phyloP scores from a whole-genome alignment of 2,888 invertebrate species.

The Oithona nana region DNA sequence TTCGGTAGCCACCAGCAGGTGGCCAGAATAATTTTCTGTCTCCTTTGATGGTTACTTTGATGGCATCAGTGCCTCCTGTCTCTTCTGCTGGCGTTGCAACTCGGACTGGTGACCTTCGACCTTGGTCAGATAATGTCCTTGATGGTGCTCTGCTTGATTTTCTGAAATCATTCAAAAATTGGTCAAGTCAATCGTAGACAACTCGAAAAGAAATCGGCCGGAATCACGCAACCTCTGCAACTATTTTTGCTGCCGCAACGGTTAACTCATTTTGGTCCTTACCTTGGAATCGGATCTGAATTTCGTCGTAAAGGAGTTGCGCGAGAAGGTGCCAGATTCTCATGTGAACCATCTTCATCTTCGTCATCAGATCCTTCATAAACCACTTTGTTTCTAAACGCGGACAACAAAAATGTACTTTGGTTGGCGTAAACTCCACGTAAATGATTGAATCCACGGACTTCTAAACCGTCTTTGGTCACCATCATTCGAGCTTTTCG shows the following conservation, averaged over 20 bases:
- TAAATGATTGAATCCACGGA: slow-evolving; percentile 78
- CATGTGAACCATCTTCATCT: background rate
- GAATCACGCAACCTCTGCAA: too few relatives aligned
- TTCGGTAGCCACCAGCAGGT: slow-evolving; percentile 60
- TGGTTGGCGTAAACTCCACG: slow-evolving; percentile 78
- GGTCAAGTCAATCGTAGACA: too few relatives aligned
- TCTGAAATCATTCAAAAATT: too few relatives aligned
- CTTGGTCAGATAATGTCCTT: background rate
- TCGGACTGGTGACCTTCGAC: too few relatives aligned
- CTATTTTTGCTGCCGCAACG: too few relatives aligned
- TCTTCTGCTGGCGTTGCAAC: background rate
- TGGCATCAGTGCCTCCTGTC: slow-evolving; percentile 42
- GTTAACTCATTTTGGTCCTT: too few relatives aligned
- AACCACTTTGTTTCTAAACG: slow-evolving; percentile 15
- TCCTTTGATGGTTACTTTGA: slow-evolving; percentile 61
- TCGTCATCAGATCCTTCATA: background rate
- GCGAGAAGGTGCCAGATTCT: background rate
- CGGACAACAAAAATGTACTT: slow-evolving; percentile 67
- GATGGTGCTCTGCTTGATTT: background rate
- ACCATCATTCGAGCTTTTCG: slow-evolving; percentile 75
- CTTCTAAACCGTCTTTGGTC: slow-evolving; percentile 78
- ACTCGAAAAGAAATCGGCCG: too few relatives aligned
- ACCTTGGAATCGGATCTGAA: too few relatives aligned
- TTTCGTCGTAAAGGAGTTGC: background rate
- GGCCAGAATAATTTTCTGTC: slow-evolving; percentile 66